phyloP scores from a whole-genome alignment of 2,113 vertebrate species.

The Colinus virginianus region DNA sequence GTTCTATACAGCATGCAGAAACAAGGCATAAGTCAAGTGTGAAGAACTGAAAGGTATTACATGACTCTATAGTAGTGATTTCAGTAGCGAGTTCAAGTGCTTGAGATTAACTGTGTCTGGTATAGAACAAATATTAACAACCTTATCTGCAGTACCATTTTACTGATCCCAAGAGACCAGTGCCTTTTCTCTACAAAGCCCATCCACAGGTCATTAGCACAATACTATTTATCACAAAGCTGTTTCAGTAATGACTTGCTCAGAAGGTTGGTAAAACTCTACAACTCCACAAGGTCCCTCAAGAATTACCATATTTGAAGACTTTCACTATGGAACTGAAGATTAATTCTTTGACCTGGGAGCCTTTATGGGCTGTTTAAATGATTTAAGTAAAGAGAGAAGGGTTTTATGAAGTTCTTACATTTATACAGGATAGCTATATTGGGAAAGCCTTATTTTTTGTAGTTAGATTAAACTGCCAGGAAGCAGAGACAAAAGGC shows the following conservation, averaged over 20 bases:
- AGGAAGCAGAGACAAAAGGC: background rate
- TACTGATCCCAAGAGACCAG: background rate
- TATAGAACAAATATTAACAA: conserved; percentile 21
- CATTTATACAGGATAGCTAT: background rate
- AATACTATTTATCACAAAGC: conserved; percentile 16
- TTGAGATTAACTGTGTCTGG: background rate
- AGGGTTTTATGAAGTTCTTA: background rate
- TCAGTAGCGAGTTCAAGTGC: conserved; percentile 13
- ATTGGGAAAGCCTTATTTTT: background rate
- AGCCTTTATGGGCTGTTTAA: background rate
- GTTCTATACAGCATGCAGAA: background rate
- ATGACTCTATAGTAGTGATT: background rate
- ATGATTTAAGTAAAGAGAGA: background rate
- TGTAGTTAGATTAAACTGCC: conserved; percentile 9
- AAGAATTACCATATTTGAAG: conserved; percentile 23
- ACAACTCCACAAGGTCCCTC: conserved; percentile 14
- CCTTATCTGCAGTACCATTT: background rate
- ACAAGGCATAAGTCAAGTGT: background rate
- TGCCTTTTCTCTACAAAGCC: background rate
- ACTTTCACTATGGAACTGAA: background rate
- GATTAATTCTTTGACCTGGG: conserved; percentile 12
- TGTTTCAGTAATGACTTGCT: conserved; percentile 36
- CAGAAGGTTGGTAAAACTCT: background rate
- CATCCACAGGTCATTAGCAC: conserved; percentile 16
- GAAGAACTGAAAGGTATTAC: conserved; percentile 16